A percentile compares a stretch with the other conserved stretches of the same genome.
Conservation (phyloP, 2,888 invertebrate species). For the Omphaloscelis lunosa region DNA sequence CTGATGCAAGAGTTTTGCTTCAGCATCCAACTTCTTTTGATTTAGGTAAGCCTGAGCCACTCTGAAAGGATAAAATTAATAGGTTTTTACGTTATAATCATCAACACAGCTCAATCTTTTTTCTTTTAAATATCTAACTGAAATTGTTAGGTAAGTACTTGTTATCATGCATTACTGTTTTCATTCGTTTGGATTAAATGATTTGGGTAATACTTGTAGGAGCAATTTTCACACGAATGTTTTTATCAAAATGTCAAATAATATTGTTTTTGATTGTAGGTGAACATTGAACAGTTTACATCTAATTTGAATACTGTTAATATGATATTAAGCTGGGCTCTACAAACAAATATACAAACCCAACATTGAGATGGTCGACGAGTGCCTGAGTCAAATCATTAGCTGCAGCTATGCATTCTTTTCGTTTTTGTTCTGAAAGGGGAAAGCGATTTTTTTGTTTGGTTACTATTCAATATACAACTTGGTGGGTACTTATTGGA, state of each 20-base stretch:
- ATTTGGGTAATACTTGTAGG: neutral
- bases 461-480: neutral
- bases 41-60: constrained; percentile 99
- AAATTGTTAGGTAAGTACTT: neutral
- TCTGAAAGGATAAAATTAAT: constrained; percentile 84
- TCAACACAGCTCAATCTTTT: neutral
- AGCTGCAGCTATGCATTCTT: constrained; percentile 98
- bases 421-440: constrained; percentile 96
- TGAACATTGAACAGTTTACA: neutral
- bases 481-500: neutral
- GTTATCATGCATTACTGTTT: neutral
- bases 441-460: neutral
- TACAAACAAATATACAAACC: constrained; percentile 91
- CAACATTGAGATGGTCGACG: constrained; percentile 99
- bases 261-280: neutral
- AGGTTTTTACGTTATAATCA: neutral
- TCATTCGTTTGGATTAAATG: neutral
- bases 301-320: neutral
- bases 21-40: constrained; percentile 99
- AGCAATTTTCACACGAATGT: neutral
- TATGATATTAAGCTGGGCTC: neutral
- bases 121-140: neutral
- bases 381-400: constrained; percentile 98
- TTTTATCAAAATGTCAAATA: neutral
- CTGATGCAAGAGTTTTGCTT: constrained; percentile 98